Evolutionary conservation across 23 tunicate species (phyloP), one percentile per base, ranked within the genome.

Genomic region (Corella eumyota): DNA sequence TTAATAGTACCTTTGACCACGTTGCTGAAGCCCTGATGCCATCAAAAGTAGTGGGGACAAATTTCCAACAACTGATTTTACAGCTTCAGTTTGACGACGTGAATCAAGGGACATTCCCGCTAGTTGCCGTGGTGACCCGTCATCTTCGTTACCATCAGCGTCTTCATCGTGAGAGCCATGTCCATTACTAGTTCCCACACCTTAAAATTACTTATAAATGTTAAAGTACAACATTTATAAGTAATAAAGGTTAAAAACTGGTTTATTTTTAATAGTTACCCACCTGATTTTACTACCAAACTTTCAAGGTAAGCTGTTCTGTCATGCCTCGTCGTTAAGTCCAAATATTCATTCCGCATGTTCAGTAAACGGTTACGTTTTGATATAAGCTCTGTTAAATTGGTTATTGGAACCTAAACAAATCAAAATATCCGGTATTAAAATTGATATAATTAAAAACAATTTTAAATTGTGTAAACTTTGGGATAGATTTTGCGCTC

Each of bases 21-120:
- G 69, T 26, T 46, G n/a, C 38, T 62, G 64, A 2, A 78, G 52
- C 0, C 85, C 85, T 17, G 85, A 36, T 30, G 85, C 85, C 85
- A 78, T 78, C 26, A 78, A 58, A 17, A 78, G 64, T 6, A 78
- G 48, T 1, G 85, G 85, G 0, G 85, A 67, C 13, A 78, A 36
- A 23, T 78, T 78, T 50, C 60, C 85, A 23, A 78, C 57, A 24
- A 68, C 70, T 1, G 38, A 69, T 29, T 78, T 78, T 1, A 62
- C 68, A 30, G 74, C 74, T 15, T 78, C 85, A 30, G 52, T 61
- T 56, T 69, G 85, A 28, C 76, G 70, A 24, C 61, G 61, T 21
- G 24, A n/a, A 36, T 66, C 83, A 22, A 49, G 15, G 23, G 63
- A 21, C 63, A 69, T 57, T 15, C 74, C 74, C 0, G 64, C 64